These are phyloP conservation scores for Papilio polytes DNA, from an alignment of 1,140 invertebrate genomes.

Conservation along the genomic window DNA sequence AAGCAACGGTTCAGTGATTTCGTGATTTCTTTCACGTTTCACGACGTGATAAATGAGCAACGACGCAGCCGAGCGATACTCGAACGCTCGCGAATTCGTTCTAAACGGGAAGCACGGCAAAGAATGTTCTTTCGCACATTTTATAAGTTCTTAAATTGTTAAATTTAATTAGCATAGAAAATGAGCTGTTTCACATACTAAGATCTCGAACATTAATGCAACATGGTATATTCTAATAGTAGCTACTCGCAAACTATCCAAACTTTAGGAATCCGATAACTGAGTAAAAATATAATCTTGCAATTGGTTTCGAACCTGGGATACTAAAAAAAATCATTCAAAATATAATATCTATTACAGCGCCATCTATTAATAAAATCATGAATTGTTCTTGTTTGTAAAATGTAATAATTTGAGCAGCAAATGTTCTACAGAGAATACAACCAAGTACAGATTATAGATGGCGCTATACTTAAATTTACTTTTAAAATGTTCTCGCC, in stretches of 20 bases:
- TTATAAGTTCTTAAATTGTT: not conserved
- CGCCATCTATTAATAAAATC: not conserved
- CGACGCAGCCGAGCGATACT: conserved; percentile 51
- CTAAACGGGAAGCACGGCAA: conserved; percentile 45
- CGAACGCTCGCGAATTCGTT: conserved; percentile 50
- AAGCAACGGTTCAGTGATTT: conserved; percentile 77
- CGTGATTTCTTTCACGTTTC: conserved; percentile 75
- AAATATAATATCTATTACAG: too few species aligned
- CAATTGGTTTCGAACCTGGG: too few species aligned
- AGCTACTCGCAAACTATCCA: too few species aligned
- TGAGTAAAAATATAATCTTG: too few species aligned
- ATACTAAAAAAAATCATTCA: not conserved
- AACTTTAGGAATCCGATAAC: too few species aligned
- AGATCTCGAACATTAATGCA: not conserved
- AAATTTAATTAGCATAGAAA: not conserved
- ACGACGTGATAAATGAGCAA: conserved; percentile 77
- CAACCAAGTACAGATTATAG: not conserved
- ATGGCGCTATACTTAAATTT: not conserved
- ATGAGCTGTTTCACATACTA: not conserved
- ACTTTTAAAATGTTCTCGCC: not conserved
- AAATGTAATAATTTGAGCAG: not conserved
- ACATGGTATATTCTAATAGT: too few species aligned
- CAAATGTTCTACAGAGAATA: not conserved
- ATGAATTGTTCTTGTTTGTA: not conserved
- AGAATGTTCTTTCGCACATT: conserved; percentile 59